Evolutionary conservation across 2,797 vertebrate species (phyloP).

Genomic region (Chaenodraco wilsoni): DNA sequence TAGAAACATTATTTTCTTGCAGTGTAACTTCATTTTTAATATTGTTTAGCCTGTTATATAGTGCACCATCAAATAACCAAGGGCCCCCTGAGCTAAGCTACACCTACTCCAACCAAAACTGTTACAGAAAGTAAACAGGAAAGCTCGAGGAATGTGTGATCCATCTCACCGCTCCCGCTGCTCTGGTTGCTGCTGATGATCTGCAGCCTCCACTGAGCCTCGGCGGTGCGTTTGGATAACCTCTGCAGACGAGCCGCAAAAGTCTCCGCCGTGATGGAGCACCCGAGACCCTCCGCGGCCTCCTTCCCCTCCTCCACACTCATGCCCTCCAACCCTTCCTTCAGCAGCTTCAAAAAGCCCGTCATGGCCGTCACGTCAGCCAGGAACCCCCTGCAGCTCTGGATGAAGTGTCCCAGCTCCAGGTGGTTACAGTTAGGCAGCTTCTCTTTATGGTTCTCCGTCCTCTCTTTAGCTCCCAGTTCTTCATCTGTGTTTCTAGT

Average conservation of each 20-base stretch:
- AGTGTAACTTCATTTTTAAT: too few relatives aligned
- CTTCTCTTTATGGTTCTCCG: slow-evolving; percentile 32
- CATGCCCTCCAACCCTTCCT: slow-evolving; percentile 89
- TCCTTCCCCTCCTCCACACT: slow-evolving; percentile 82
- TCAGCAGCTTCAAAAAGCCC: slow-evolving; percentile 90
- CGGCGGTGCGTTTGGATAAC: slow-evolving; percentile 91
- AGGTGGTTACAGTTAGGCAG: slow-evolving; percentile 68
- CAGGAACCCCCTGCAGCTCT: slow-evolving; percentile 88
- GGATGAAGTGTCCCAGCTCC: slow-evolving; percentile 86
- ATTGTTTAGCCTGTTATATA: too few relatives aligned
- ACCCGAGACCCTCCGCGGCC: slow-evolving; percentile 82
- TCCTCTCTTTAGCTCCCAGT: slow-evolving; percentile 40
- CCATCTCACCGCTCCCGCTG: slow-evolving; percentile 64
- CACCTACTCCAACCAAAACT: too few relatives aligned
- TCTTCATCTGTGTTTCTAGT: slow-evolving; percentile 66
- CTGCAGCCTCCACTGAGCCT: slow-evolving; percentile 96
- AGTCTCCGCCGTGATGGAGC: slow-evolving; percentile 83
- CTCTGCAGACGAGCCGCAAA: slow-evolving; percentile 86
- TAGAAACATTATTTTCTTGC: too few relatives aligned
- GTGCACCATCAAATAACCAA: too few relatives aligned
- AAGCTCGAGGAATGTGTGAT: neutral
- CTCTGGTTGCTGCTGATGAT: slow-evolving; percentile 90
- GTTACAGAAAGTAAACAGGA: too few relatives aligned
- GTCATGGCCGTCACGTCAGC: slow-evolving; percentile 86
- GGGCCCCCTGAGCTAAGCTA: too few relatives aligned